Base-by-base conservation (phyloP, 1,140 invertebrate species). In the Lasaia peninsularis region DNA sequence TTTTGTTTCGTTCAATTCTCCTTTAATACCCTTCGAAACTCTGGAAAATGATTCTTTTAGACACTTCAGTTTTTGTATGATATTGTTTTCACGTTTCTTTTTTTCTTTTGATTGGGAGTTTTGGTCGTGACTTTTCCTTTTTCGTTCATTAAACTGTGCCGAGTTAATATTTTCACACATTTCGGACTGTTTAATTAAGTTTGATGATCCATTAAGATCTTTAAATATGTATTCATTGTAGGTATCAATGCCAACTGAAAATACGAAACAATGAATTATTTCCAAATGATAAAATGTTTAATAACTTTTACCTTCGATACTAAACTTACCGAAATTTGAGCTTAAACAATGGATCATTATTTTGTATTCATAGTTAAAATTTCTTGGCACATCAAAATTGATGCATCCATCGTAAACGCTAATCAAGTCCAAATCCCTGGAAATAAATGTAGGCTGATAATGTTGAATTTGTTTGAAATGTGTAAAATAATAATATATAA, bases 221-320 rank as follows among this genome's bases (percentile, higher is more conserved):
- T 68, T 70, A 54, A 86, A 86, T n/a, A 62, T n/a, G 61, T 77
- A 78, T 68, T 85, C 80, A 54, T 68, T 75, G 21, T 78, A 65
- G 11, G 67, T 76, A 62, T 90, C 86, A 11, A 90, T 71, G 20
- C 89, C 88, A 63, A 84, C 88, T 90, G 66, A 50, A 82, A 81
- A 48, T 56, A 61, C 60, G 14, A 56, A 48, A 28, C 24, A 28
- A 49, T 37, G 10, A 31, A 20, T 55, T n/a, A 44, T 16, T 31
- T 31, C 11, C 0, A 21, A 55, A 48, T 16, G 7, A 12, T 28
- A 28, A 6, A 31, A n/a, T 14, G 1, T 40, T 18, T 31, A 44
- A 32, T 8, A 2, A 48, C 11, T 6, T 16, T 8, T 24, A 10
- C 5, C 4, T 53, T 9, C 24, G 8, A 14, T n/a, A 16, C 1